A percentile compares a stretch with the other conserved stretches of the same genome.
Conservation (phyloP, 2,797 vertebrate genomes). For the Myiothlypis coronata region DNA sequence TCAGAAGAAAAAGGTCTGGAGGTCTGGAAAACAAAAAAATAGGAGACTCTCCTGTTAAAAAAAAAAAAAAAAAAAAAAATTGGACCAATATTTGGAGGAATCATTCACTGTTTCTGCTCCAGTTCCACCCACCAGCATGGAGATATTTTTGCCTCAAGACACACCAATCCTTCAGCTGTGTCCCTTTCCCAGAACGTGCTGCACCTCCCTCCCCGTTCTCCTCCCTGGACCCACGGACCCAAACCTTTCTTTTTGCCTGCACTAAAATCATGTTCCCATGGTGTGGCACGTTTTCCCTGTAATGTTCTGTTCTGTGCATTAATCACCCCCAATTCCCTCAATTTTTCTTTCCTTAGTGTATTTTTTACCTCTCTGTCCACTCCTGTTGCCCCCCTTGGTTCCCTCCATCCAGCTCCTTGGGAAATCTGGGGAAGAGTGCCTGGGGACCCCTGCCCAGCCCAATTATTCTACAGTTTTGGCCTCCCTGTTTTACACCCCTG, state of each 20-base stretch:
- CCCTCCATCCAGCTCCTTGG: background rate
- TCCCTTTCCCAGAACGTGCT: background rate
- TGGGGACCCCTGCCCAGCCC: background rate
- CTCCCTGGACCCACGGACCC: background rate
- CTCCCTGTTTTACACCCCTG: background rate
- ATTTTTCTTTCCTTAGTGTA: background rate
- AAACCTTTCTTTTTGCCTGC: background rate
- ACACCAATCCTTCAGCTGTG: background rate
- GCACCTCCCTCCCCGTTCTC: background rate
- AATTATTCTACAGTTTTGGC: rapidly evolving
- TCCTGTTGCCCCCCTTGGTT: background rate
- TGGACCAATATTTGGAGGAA: background rate
- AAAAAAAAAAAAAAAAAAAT: background rate
- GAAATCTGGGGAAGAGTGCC: background rate
- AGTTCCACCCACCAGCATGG: background rate
- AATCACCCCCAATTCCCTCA: background rate
- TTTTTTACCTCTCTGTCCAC: background rate
- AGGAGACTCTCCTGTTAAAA: background rate
- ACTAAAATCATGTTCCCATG: background rate
- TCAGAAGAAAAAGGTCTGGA: background rate
- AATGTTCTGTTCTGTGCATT: background rate
- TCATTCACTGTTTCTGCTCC: background rate
- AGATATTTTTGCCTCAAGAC: background rate
- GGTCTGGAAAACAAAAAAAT: background rate
- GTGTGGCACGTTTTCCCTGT: background rate